These are phyloP conservation scores for Pseudoips prasinana DNA, from an alignment of 2,888 invertebrate species.

Conservation along the genomic window DNA sequence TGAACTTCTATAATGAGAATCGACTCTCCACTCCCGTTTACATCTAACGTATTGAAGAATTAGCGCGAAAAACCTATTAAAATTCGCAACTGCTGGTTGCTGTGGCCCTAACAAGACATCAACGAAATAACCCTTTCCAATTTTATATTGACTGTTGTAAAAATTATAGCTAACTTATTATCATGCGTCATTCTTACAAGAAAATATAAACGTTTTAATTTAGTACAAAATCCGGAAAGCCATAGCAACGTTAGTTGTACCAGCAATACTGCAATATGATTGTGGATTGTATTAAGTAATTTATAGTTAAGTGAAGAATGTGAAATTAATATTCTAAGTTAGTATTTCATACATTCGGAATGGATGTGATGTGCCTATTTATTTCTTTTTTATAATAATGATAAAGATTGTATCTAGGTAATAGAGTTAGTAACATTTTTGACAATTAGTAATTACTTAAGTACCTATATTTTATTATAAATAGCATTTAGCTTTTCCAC, in stretches of 20 bases:
- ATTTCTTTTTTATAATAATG: slow-evolving; percentile 68
- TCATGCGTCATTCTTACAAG: slow-evolving; percentile 15
- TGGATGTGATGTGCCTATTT: slow-evolving; percentile 77
- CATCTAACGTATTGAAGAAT: too few species aligned
- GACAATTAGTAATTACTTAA: slow-evolving; percentile 66
- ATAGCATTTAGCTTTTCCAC: slow-evolving; percentile 46
- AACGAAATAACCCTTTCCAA: slow-evolving; percentile 5
- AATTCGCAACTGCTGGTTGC: too few species aligned
- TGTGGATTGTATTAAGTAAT: slow-evolving; percentile 61
- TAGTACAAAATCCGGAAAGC: slow-evolving; percentile 71
- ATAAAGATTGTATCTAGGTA: slow-evolving; percentile 66
- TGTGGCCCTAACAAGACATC: too few species aligned
- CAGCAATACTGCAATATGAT: slow-evolving; percentile 68
- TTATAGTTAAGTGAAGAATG: slow-evolving; percentile 51
- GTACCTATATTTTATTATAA: slow-evolving; percentile 50
- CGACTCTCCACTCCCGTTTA: too few species aligned
- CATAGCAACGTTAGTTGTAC: slow-evolving; percentile 61
- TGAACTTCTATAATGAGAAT: too few species aligned
- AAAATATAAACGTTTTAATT: slow-evolving; percentile 32
- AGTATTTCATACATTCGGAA: slow-evolving; percentile 60
- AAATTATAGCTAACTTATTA: slow-evolving; percentile 7
- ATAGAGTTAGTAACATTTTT: slow-evolving; percentile 49
- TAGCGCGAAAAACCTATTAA: too few species aligned
- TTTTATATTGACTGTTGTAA: slow-evolving; percentile 4
- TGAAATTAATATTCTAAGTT: slow-evolving; percentile 63